Evolutionary conservation across 1,140 invertebrate genomes (phyloP).

Genomic region (Ostrea edulis): DNA sequence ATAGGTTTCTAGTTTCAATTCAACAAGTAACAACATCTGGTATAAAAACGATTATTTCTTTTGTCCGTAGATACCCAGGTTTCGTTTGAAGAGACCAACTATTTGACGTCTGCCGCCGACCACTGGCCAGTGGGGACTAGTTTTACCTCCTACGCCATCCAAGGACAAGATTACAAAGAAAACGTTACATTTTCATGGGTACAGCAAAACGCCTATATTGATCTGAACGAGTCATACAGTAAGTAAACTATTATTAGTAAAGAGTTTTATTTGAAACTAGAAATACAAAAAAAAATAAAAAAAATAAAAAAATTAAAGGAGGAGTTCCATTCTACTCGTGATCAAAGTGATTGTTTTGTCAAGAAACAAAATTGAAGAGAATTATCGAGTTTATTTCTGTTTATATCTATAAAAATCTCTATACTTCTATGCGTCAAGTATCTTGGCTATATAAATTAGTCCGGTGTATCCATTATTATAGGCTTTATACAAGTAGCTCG

Average conservation of each 20-base stretch:
- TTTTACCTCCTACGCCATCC: neutral
- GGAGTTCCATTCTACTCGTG: neutral
- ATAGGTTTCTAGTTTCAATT: too few relatives aligned
- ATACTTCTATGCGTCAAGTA: too few relatives aligned
- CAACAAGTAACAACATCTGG: too few relatives aligned
- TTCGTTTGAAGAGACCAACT: neutral
- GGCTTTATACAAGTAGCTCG: neutral
- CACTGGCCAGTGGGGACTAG: neutral
- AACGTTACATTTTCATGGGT: neutral
- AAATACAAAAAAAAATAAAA: too few relatives aligned
- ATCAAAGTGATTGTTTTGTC: neutral
- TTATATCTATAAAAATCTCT: neutral
- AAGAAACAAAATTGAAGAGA: neutral
- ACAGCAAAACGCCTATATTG: neutral
- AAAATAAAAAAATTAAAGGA: too few relatives aligned
- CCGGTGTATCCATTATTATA: neutral
- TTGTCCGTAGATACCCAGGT: neutral
- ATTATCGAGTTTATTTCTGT: neutral
- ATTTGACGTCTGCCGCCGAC: neutral
- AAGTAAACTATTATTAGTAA: neutral
- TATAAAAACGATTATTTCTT: neutral
- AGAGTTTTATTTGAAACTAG: neutral
- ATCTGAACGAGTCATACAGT: slow-evolving; percentile 15
- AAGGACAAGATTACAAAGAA: slow-evolving; percentile 25
- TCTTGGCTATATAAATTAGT: neutral